Evolutionary conservation across 2,888 invertebrate genomes (phyloP), one percentile per base, ranked within the genome.

Genomic region (Latheticus oryzae): DNA sequence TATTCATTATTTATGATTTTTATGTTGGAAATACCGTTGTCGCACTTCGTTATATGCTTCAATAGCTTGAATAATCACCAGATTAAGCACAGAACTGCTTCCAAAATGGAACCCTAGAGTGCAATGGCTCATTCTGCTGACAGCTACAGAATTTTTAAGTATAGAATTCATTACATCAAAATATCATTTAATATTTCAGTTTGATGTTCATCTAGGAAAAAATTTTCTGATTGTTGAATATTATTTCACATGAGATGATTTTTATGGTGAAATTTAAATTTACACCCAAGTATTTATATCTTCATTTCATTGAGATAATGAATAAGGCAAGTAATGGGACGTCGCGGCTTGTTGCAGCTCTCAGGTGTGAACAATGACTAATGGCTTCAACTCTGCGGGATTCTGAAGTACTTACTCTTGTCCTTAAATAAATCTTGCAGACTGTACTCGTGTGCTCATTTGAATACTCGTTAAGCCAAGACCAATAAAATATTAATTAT

Each of bases 1-100:
- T 75, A 75, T 73, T 66, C 73, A 74, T 76, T 74, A 74, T 75
- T 76, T 73, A 72, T 73, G 69, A 67, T 69, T 68, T 63, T 64
- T 65, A 53, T 48, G 53, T 48, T 60, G 45, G 32, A 56, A 57
- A 57, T 47, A 50, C 60, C 57, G 53, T 33, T 60, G 60, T 60
- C 51, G 47, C 60, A 56, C 56, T 60, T 52, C 47, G 42, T 59
- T 59, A 53, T 58, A 32, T 16, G 52, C 28, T 32, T 38, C 58
- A 28, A 28, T 33, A 32, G 51, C 24, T 47, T 33, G 58, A 58
- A 52, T 57, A 55, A 55, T 50, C 48, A 19, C 21, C 51, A 30
- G 32, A 38, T 15, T n/a, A n/a, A n/a, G n/a, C n/a, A n/a, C n/a
- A n/a, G n/a, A n/a, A n/a, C n/a, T n/a, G n/a, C n/a, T n/a, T n/a